A percentile compares a stretch with the other conserved stretches of the same genome.
phyloP scores from a whole-genome alignment of 2,113 vertebrate species.

The Corvus cornix region DNA sequence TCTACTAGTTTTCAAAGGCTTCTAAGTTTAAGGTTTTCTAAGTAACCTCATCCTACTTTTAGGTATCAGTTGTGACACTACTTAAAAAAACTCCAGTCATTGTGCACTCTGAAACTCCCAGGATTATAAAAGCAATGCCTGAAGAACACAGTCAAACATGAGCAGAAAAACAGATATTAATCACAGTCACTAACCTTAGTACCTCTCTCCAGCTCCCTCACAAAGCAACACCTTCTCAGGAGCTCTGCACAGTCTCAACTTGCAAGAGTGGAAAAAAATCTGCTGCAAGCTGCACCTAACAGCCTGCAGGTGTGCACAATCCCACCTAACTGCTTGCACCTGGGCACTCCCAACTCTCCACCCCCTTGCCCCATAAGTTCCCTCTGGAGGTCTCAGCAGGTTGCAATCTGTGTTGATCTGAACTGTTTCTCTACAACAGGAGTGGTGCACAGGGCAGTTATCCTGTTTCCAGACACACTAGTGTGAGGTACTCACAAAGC shows the following conservation, averaged over 20 bases:
- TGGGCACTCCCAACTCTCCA: neutral
- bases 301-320: neutral
- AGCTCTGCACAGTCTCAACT: neutral
- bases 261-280: rapidly evolving
- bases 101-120: neutral
- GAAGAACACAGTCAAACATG: neutral
- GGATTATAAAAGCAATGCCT: neutral
- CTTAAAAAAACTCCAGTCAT: neutral
- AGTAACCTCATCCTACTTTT: neutral
- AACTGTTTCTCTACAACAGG: rapidly evolving
- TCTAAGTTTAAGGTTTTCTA: neutral
- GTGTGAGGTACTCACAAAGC: neutral
- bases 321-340: neutral
- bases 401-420: rapidly evolving
- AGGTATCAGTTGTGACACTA: neutral
- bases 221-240: neutral
- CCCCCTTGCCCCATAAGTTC: too few relatives aligned
- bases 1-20: neutral
- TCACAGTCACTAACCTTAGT: neutral
- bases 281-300: neutral
- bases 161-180: neutral
- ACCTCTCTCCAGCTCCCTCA: neutral
- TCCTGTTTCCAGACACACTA: too few relatives aligned
- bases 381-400: neutral
- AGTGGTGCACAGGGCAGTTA: neutral